Evolutionary conservation across 2,888 invertebrate genomes (phyloP), one percentile per base, ranked within the genome.

Genomic region (Lepidochrysops patricia): DNA sequence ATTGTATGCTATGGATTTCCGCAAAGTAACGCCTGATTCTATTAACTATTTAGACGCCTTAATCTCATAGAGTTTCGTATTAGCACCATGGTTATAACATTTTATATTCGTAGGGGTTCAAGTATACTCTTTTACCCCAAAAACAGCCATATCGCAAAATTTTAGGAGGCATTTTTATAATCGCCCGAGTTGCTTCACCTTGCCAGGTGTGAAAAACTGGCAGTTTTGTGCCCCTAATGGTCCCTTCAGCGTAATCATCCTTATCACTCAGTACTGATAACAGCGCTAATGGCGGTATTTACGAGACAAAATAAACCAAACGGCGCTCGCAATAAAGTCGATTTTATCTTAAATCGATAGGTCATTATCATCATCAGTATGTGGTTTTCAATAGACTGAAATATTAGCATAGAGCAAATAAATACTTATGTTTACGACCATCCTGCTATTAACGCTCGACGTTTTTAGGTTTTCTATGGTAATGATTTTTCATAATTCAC

Each of bases 241-340:
- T 3, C 19, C 54, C 54, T 32, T 54, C 13, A 54, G 19, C 48
- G 23, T 49, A 23, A 49, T 54, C 32, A 13, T 52, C 52, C 52
- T 54, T 19, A 54, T 54, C 52, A 52, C 32, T n/a, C 48, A 12
- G 25, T 23, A 19, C 32, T 54, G 54, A 54, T 54, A 54, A 29
- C 19, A 23, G 29, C 12, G 54, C 32, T 54, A 54, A 54, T 54
- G 27, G 26, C 15, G 12, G 54, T 32, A 19, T 32, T 26, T 27
- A 54, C 29, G 32, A 32, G 54, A 15, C 7, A 54, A 54, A 54
- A 54, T 54, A 54, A 54, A 54, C 54, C 29, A 29, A 32, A 32
- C 32, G 54, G 9, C 5, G 19, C 0, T 9, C 0, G 15, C 19
- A 19, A 54, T 54, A 54, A 54, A 54, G 54, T 54, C 5, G 23